Conservation (phyloP, 2,888 invertebrate species). For the Octodonta nipae region DNA sequence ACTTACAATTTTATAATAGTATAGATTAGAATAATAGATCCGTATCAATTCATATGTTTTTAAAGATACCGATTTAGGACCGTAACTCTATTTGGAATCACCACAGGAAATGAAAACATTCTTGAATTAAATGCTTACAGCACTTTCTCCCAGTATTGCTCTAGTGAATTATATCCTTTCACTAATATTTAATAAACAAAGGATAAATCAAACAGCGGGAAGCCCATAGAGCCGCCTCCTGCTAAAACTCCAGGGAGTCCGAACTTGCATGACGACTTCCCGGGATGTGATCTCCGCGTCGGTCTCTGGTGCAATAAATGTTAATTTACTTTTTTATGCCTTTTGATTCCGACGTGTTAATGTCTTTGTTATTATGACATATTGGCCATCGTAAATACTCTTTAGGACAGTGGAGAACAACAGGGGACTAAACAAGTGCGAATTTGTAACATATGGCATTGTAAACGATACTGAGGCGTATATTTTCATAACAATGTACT, state of each 20-base stretch:
- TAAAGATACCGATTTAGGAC: too few relatives aligned
- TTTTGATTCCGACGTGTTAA: slow-evolving; percentile 28
- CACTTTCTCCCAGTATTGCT: slow-evolving; percentile 1
- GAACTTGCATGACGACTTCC: slow-evolving; percentile 2
- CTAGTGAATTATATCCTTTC: not conserved
- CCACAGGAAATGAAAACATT: too few relatives aligned
- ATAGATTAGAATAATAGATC: too few relatives aligned
- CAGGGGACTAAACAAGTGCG: slow-evolving; percentile 8
- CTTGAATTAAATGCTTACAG: too few relatives aligned
- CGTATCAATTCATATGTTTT: too few relatives aligned
- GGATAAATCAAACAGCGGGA: slow-evolving; percentile 25
- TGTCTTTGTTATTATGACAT: slow-evolving; percentile 26
- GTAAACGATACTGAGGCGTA: too few relatives aligned
- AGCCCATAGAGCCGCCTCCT: slow-evolving; percentile 16
- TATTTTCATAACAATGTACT: too few relatives aligned
- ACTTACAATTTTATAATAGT: too few relatives aligned
- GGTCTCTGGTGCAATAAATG: slow-evolving; percentile 27
- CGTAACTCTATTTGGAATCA: too few relatives aligned
- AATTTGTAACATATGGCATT: slow-evolving; percentile 9
- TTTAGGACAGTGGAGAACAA: slow-evolving; percentile 7
- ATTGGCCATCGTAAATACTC: slow-evolving; percentile 18
- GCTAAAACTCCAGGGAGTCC: slow-evolving; percentile 6
- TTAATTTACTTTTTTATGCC: slow-evolving; percentile 29
- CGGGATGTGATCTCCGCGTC: slow-evolving; percentile 15
- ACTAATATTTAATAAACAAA: slow-evolving; percentile 5